Conservation (phyloP, 2,113 vertebrate genomes). For the Rhabdomys dilectus region DNA sequence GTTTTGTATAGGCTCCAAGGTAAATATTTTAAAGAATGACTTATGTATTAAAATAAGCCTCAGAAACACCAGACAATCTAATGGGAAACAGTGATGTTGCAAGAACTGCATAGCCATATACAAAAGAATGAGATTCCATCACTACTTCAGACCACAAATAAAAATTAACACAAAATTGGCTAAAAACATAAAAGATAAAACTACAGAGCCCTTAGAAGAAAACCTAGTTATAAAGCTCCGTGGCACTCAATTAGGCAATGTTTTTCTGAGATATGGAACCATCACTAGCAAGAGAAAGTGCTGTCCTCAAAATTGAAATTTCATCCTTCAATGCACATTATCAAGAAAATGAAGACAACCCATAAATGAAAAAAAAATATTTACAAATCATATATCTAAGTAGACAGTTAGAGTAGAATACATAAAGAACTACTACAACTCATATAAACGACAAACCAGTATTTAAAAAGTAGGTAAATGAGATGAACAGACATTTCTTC, state of each 20-base stretch:
- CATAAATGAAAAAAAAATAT: not conserved
- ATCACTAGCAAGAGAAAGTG: not conserved
- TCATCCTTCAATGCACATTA: not conserved
- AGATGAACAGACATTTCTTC: constrained; percentile 12
- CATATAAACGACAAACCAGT: not conserved
- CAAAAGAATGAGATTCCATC: not conserved
- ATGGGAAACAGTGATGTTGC: not conserved
- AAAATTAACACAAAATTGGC: constrained; percentile 10
- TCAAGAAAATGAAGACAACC: constrained; percentile 32
- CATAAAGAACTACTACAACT: constrained; percentile 24
- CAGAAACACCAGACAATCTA: not conserved
- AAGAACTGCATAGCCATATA: not conserved
- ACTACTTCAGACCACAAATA: not conserved
- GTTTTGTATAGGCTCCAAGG: not conserved
- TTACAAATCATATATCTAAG: constrained; percentile 34
- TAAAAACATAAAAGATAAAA: constrained; percentile 27
- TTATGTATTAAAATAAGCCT: constrained; percentile 47
- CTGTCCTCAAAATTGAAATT: constrained; percentile 50
- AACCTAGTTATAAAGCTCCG: not conserved
- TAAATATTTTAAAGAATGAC: not conserved
- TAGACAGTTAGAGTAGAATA: not conserved
- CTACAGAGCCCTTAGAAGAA: not conserved
- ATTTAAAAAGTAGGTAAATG: constrained; percentile 1
- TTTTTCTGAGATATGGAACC: constrained; percentile 5
- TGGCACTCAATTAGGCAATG: not conserved